Evolutionary conservation across 2,113 vertebrate genomes (phyloP), one percentile per base, ranked within the genome.

Genomic region (Stegostoma tigrinum): DNA sequence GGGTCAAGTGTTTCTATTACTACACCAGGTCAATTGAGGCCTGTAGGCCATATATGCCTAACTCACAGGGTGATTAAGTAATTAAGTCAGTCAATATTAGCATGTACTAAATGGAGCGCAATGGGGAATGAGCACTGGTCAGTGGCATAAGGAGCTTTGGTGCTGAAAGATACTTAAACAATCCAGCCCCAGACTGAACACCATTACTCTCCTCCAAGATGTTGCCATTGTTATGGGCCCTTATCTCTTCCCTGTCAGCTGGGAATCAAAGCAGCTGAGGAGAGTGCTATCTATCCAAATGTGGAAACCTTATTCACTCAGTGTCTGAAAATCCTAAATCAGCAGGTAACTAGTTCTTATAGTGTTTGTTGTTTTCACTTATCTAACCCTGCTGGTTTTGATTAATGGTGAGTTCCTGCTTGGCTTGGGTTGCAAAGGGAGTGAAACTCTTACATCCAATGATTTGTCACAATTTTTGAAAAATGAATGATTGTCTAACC

Each of bases 71-170:
- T 61, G 87, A 90, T 90, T 90, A 61, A 90, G 52, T 90, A 90
- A 90, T 90, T 90, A 61, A 90, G 55, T 90, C 87, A 90, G 87
- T 90, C 87, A 61, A 90, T 90, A 64, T 90, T 90, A 90, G 87
- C 52, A 34, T 90, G 48, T 61, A 61, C 52, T 90, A 90, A 61
- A 90, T 90, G 52, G 87, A 61, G 87, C 87, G 87, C 52, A 5
- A 55, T 30, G 87, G 27, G 61, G 87, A 90, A 52, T 61, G 87
- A 55, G 34, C 30, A 17, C 17, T 90, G 86, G 48, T 89, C 48
- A 89, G 48, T 87, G 85, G 85, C 85, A 34, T 89, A 61, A 90
- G 87, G 87, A 34, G 87, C 14, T 27, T 61, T 61, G 87, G 30
- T 90, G 48, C 87, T 90, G 87, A 90, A 30, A 90, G 87, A 90